Conservation (phyloP, 2,113 vertebrate genomes). For the Pandion haliaetus region DNA sequence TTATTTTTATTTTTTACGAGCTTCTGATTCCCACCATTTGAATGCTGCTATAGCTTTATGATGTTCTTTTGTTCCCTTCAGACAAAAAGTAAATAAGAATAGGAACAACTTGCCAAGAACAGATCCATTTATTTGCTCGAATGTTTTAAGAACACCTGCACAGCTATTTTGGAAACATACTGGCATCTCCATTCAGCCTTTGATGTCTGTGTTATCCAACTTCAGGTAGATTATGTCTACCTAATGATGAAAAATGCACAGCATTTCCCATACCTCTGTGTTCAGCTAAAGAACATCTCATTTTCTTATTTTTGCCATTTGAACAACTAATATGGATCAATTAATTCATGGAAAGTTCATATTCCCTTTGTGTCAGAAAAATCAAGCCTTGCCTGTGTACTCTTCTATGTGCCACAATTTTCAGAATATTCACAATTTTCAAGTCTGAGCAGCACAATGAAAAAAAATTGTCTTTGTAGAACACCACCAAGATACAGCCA, state of each 20-base stretch:
- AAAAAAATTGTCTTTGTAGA: background rate
- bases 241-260: background rate
- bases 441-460: background rate
- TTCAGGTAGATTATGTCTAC: background rate
- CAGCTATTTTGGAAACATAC: background rate
- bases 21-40: background rate
- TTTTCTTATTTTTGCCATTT: background rate
- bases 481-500: background rate
- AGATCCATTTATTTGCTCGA: background rate
- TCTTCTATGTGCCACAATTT: background rate
- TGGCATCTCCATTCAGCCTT: background rate
- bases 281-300: background rate
- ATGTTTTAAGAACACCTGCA: constrained; percentile 24
- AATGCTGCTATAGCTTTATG: background rate
- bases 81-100: constrained; percentile 26
- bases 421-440: background rate
- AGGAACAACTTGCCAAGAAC: background rate
- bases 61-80: constrained; percentile 12
- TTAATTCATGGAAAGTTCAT: background rate
- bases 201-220: background rate
- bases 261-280: background rate
- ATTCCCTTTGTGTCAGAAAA: background rate
- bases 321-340: background rate
- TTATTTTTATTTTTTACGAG: background rate
- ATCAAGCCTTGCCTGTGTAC: background rate